Conservation (phyloP, 2,113 vertebrate species). For the Onychorhynchus coronatus region DNA sequence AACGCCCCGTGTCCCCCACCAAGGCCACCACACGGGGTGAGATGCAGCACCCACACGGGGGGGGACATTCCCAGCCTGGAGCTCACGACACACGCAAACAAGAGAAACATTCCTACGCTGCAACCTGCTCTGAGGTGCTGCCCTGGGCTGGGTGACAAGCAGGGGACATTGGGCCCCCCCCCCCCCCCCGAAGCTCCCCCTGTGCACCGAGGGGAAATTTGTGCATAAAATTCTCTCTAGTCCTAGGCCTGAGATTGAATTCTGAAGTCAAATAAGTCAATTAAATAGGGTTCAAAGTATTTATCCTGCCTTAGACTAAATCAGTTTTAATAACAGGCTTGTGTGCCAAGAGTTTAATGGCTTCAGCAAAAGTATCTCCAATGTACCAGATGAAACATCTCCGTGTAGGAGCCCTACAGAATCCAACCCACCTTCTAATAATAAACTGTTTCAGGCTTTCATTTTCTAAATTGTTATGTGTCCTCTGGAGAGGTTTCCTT, state of each 20-base stretch:
- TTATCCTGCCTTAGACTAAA: background rate
- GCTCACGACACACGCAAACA: background rate
- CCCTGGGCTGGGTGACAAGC: background rate
- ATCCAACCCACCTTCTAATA: constrained; percentile 32
- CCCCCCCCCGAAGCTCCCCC: background rate
- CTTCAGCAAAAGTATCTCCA: background rate
- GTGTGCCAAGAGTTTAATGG: constrained; percentile 1
- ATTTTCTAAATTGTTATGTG: constrained; percentile 43
- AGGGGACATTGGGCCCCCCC: background rate
- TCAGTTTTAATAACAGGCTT: constrained; percentile 1
- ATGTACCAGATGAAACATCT: background rate
- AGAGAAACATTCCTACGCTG: background rate
- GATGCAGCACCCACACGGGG: background rate
- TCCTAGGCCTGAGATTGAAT: background rate
- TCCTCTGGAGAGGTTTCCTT: constrained; percentile 33
- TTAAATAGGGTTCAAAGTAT: constrained; percentile 26
- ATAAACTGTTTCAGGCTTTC: constrained; percentile 40
- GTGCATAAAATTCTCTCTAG: background rate
- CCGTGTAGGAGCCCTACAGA: background rate
- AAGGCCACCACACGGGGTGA: background rate
- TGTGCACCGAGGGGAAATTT: background rate
- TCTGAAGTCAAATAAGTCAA: background rate
- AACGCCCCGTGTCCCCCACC: rapidly evolving
- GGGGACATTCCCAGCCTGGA: background rate
- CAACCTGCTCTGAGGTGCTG: background rate